Percentiles rank a stretch among this genome's conserved stretches.
Evolutionary conservation across 30 jellyfish, hydroid and myxozoan genomes (phyloP).

Genomic region (Phacellophora camtschatica): DNA sequence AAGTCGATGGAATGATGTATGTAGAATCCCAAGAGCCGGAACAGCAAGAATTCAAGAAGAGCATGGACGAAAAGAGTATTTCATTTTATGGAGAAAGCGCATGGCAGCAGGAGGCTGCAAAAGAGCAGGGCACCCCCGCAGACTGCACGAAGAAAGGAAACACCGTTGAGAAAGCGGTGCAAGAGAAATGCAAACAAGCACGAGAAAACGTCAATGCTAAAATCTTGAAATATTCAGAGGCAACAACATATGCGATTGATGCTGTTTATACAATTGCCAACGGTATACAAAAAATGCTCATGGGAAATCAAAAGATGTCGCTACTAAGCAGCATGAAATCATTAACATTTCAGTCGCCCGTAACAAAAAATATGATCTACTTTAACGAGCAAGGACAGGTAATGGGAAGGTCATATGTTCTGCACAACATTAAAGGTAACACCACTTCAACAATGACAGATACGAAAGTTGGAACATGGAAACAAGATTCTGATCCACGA

Average conservation of each 20-base stretch:
- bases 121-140: slow-evolving; percentile 11
- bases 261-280: slow-evolving; percentile 73
- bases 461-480: slow-evolving; percentile 66
- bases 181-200: slow-evolving; percentile 31
- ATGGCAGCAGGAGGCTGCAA: slow-evolving; percentile 51
- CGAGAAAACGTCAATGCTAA: slow-evolving; percentile 17
- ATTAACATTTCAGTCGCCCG: slow-evolving; percentile 41
- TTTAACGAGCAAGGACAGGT: slow-evolving; percentile 43
- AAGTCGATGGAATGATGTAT: slow-evolving; percentile 85
- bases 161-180: slow-evolving; percentile 2
- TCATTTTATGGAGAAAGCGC: slow-evolving; percentile 16
- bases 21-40: slow-evolving; percentile 30
- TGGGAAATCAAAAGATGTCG: not conserved
- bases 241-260: slow-evolving; percentile 69
- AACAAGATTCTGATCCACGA: slow-evolving; percentile 27
- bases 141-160: slow-evolving; percentile 8
- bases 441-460: not conserved
- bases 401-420: slow-evolving; percentile 12
- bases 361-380: slow-evolving; percentile 42
- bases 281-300: slow-evolving; percentile 26
- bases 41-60: slow-evolving; percentile 44
- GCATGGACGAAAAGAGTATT: slow-evolving; percentile 40
- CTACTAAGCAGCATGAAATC: slow-evolving; percentile 11
- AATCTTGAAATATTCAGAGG: not conserved
- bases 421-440: slow-evolving; percentile 69